Base-by-base conservation (phyloP, 2,113 vertebrate species). In the Heliornis fulica region DNA sequence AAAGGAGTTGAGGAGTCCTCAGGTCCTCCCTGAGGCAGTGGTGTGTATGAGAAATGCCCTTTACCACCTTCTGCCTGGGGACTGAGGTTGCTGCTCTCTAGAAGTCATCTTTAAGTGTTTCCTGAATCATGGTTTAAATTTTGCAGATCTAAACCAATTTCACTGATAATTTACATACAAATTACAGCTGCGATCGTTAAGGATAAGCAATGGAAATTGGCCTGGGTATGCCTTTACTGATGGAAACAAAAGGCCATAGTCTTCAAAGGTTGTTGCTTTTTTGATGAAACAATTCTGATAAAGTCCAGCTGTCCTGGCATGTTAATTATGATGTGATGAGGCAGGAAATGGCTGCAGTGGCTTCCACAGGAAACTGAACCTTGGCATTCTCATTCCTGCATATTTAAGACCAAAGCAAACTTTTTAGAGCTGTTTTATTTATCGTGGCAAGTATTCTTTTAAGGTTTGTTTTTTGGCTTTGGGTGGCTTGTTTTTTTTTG, bases 281-380 rank as follows among this genome's bases (percentile, higher is more conserved):
- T 93, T 95, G 95, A 96, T 96, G 96, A 94, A 97, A 94, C 95
- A 84, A 91, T 97, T 97, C 95, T 96, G 96, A 97, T 97, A 97
- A 97, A 97, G 96, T 97, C 95, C 96, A 97, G 95, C 96, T 97
- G 96, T 96, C 94, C 81, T 95, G 94, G 93, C 95, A 96, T 69
- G 95, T 95, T 97, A 97, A 97, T 97, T 96, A 96, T 94, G 95
- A 96, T 89, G 93, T 94, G 95, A 97, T 95, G 96, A 96, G 65
- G 96, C 94, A 96, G 96, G 93, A 97, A 96, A 96, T 93, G 96
- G 96, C 94, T 90, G 83, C 36, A 94, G 96, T 94, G 96, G 93
- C 96, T 96, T 96, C 90, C 81, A 64, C 88, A 92, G 94, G 94
- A 96, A 96, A 40, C 90, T 64, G 86, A 96, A 93, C 94, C 93